phyloP scores from a whole-genome alignment of 2,888 invertebrate genomes.

The Nematopogon swammerdamellus region DNA sequence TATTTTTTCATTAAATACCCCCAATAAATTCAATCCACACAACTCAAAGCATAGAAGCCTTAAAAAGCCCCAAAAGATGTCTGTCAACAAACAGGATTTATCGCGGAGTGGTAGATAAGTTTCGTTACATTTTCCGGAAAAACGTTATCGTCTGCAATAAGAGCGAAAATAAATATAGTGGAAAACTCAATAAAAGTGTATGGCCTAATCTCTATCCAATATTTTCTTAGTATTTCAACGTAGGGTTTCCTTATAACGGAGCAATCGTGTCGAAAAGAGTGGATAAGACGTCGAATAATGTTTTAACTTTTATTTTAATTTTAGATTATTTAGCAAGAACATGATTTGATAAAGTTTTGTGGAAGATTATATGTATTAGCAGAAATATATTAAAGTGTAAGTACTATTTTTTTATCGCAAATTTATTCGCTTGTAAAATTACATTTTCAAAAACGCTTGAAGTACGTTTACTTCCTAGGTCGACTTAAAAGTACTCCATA shows the following conservation, averaged over 20 bases:
- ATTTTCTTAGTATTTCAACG: conserved; percentile 50
- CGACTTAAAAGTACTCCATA: too few relatives aligned
- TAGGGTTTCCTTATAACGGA: conserved; percentile 33
- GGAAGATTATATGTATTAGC: too few relatives aligned
- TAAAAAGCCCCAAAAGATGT: conserved; percentile 17
- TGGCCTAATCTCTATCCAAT: conserved; percentile 54
- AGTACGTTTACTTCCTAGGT: too few relatives aligned
- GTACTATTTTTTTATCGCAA: too few relatives aligned
- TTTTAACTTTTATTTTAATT: too few relatives aligned
- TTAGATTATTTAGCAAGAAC: too few relatives aligned
- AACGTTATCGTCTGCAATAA: conserved; percentile 17
- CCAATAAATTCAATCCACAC: too few relatives aligned
- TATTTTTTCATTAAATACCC: too few relatives aligned
- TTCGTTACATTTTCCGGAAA: conserved; percentile 8
- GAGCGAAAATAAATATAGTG: conserved; percentile 51
- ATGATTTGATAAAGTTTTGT: too few relatives aligned
- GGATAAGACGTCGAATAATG: conserved; percentile 19
- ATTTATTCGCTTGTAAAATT: too few relatives aligned
- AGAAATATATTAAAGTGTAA: too few relatives aligned
- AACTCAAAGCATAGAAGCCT: conserved; percentile 5
- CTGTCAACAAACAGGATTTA: conserved; percentile 55
- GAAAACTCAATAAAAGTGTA: conserved; percentile 50
- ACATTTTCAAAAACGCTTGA: too few relatives aligned
- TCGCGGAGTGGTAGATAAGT: conserved; percentile 42
- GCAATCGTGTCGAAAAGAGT: conserved; percentile 10